Base-by-base conservation (phyloP, 1,140 invertebrate genomes). In the Latrodectus geometricus region DNA sequence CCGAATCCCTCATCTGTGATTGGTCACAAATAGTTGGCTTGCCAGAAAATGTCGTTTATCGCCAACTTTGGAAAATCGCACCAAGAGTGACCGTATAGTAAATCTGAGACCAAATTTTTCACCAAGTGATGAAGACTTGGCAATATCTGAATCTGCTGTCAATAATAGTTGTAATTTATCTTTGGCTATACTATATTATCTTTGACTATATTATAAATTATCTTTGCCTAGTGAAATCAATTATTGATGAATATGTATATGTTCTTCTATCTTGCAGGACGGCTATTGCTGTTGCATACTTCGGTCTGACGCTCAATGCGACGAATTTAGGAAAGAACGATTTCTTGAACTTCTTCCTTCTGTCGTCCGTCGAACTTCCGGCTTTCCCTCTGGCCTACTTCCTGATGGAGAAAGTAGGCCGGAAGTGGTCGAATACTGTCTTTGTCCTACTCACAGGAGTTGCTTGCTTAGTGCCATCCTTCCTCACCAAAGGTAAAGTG, bases 321-420 rank as follows among this genome's bases (percentile, higher is more conserved):
- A 88, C 89, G 0, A 90, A 90, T 75, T 87, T 90, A 9, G 87
- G 89, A 20, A 89, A 88, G 11, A 89, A 90, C 79, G 89, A 93
- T 89, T 95, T 95, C 90, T 90, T 93, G 9, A 95, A 95, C 90
- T 95, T 95, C 89, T 92, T 94, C 81, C 92, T 93, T 88, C 93
- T 94, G 89, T 88, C 88, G 12, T 78, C 85, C 2, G 88, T 89
- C 8, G 89, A 90, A 50, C 69, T 89, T 12, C 88, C 89, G 9
- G 82, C 89, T 9, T 89, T 88, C 35, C 78, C 89, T 23, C 14
- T 90, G 9, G 89, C 80, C 14, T 82, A 88, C 52, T 81, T 87
- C 15, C 23, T 89, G 61, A 89, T 90, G 87, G 88, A 90, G 21
- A 89, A 87, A 77, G 20, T 88, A 17, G 91, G 91, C 2, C 75